phyloP scores from a whole-genome alignment of 2,797 vertebrate genomes.

The Darevskia mixta region DNA sequence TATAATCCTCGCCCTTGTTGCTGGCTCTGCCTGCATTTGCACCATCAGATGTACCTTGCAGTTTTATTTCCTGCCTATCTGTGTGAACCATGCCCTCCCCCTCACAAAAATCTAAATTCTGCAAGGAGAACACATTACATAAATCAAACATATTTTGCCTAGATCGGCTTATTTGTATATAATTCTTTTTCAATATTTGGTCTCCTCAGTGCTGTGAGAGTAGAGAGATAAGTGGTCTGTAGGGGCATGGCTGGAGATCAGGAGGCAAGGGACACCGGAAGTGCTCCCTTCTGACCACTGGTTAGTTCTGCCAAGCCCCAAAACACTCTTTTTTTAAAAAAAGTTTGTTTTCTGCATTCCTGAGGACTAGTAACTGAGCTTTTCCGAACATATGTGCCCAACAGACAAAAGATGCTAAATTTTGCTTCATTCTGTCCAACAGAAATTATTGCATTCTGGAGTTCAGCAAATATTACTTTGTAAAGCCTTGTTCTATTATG shows the following conservation, averaged over 20 bases:
- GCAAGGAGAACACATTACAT: background rate
- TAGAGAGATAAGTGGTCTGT: background rate
- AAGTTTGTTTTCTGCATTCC: background rate
- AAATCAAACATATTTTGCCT: background rate
- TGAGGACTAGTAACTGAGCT: background rate
- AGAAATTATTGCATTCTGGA: background rate
- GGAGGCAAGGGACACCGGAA: background rate
- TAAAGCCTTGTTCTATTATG: background rate
- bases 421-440: background rate
- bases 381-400: background rate
- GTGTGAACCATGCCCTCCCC: background rate
- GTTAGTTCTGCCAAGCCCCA: background rate
- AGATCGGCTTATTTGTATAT: background rate
- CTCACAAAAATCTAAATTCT: background rate
- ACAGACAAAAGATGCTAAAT: background rate
- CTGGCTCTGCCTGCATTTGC: background rate
- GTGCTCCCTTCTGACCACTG: no score
- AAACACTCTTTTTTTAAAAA: no score
- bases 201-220: background rate
- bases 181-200: background rate
- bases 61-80: background rate
- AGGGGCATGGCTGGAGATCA: background rate
- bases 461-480: background rate
- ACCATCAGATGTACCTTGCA: background rate
- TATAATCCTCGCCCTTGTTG: background rate